Percentiles rank a stretch among this genome's conserved stretches.
phyloP scores from a whole-genome alignment of 2,113 vertebrate species.

The Platycercus adscitus region DNA sequence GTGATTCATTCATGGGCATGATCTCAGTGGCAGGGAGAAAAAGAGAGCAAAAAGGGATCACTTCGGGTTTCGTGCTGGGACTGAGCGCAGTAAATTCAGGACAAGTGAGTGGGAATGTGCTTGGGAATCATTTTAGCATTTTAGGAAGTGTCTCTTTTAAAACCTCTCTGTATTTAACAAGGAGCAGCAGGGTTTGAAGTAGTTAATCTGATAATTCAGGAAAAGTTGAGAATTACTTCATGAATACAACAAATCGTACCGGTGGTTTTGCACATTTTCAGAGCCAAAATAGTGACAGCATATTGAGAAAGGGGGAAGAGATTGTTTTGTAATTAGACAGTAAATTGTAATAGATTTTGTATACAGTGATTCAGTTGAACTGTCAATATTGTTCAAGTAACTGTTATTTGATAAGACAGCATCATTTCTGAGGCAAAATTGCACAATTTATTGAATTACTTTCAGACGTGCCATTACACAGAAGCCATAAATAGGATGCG shows the following conservation, averaged over 20 bases:
- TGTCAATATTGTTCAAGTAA: conserved; percentile 59
- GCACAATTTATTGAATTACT: conserved; percentile 52
- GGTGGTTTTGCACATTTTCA: conserved; percentile 1
- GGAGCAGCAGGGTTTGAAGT: background rate
- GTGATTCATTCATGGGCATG: background rate
- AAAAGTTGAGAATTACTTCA: background rate
- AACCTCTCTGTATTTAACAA: background rate
- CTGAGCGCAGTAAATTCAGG: background rate
- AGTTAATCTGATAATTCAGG: background rate
- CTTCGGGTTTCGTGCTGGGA: background rate
- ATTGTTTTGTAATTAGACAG: conserved; percentile 26
- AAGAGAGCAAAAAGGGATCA: background rate
- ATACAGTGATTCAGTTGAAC: conserved; percentile 49
- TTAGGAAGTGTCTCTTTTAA: background rate
- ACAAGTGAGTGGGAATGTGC: background rate
- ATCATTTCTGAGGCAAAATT: conserved; percentile 51
- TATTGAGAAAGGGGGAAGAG: background rate
- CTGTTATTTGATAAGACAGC: conserved; percentile 30
- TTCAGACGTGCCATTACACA: background rate
- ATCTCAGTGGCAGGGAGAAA: background rate
- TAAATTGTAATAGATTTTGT: conserved; percentile 42
- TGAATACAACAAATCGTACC: background rate
- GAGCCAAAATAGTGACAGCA: conserved; percentile 6
- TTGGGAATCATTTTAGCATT: background rate
- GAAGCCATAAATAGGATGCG: background rate